phyloP scores from a whole-genome alignment of 2,113 vertebrate genomes.

The Chloropsis hardwickii region DNA sequence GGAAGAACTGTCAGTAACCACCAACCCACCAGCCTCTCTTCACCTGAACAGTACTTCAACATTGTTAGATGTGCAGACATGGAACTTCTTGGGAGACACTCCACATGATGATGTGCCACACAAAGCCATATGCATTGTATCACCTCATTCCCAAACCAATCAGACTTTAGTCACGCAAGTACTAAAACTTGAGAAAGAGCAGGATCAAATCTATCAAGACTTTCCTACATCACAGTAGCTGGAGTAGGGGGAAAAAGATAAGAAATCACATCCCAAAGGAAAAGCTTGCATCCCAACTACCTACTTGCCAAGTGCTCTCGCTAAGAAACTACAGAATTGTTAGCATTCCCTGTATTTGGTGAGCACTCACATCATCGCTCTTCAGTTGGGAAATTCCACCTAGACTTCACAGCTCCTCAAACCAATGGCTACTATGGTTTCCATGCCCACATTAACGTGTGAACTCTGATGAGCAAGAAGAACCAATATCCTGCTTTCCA shows the following conservation, averaged over 20 bases:
- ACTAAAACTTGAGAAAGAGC: background rate
- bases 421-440: background rate
- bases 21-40: background rate
- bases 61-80: background rate
- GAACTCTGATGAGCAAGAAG: background rate
- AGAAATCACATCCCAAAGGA: background rate
- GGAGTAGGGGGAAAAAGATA: background rate
- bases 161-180: background rate
- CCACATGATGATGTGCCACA: background rate
- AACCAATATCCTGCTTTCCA: background rate
- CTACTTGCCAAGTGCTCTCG: background rate
- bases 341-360: background rate
- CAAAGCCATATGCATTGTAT: background rate
- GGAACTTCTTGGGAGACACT: background rate
- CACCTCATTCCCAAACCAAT: background rate
- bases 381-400: background rate
- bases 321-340: background rate
- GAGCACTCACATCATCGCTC: background rate
- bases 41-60: background rate
- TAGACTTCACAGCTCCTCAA: background rate
- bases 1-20: background rate
- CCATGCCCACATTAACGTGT: background rate
- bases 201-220: background rate
- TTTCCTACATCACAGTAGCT: background rate
- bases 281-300: background rate